Evolutionary conservation across 2,113 vertebrate species (phyloP).

Genomic region (Callochromis pleurospilus): DNA sequence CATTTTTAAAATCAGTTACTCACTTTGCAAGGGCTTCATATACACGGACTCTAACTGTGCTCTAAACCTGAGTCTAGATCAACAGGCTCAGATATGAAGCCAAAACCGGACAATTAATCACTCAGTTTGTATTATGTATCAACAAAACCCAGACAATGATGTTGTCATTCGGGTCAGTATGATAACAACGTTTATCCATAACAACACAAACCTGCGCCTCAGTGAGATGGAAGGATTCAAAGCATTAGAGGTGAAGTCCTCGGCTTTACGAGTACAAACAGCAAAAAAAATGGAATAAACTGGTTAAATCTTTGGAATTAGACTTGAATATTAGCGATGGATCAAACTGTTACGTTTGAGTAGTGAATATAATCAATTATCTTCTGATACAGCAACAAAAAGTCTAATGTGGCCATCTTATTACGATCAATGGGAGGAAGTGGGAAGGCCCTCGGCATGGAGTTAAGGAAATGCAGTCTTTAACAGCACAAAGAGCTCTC

Average conservation of each 20-base stretch:
- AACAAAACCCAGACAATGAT: rapidly evolving
- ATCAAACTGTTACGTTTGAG: neutral
- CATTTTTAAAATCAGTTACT: neutral
- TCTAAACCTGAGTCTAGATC: neutral
- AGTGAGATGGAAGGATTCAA: neutral
- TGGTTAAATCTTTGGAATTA: rapidly evolving
- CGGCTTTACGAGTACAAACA: rapidly evolving
- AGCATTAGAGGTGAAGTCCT: neutral
- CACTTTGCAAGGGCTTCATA: neutral
- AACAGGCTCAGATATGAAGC: neutral
- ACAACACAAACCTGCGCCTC: rapidly evolving
- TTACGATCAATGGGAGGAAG: neutral
- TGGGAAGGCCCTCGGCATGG: rapidly evolving
- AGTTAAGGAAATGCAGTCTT: neutral
- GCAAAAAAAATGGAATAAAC: neutral
- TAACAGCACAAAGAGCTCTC: rapidly evolving
- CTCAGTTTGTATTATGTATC: rapidly evolving
- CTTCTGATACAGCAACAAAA: rapidly evolving
- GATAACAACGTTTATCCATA: rapidly evolving
- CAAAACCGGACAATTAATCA: rapidly evolving
- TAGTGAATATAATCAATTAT: neutral
- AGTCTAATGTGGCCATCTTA: rapidly evolving
- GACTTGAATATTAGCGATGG: rapidly evolving
- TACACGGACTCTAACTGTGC: rapidly evolving
- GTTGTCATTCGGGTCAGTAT: rapidly evolving